Percentiles rank a stretch among this genome's conserved stretches.
phyloP scores from a whole-genome alignment of 2,113 vertebrate species.

The Rissa tridactyla region DNA sequence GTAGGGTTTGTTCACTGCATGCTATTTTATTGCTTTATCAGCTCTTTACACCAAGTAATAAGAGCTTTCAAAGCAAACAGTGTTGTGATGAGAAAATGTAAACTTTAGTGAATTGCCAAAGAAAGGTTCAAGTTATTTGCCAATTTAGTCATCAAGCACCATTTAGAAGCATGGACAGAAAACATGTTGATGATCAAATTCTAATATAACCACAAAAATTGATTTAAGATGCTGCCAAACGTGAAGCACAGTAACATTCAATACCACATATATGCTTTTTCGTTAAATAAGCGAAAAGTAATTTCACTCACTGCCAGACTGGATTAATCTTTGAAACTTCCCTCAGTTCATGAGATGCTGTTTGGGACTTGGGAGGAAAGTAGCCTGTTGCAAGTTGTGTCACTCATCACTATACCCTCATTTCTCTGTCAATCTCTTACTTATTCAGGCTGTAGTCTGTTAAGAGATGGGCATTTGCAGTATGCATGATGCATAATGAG shows the following conservation, averaged over 20 bases:
- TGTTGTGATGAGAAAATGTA: neutral
- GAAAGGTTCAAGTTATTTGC: neutral
- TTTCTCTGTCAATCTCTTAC: neutral
- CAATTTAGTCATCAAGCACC: neutral
- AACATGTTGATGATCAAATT: neutral
- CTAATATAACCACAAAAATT: neutral
- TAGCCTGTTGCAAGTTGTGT: neutral
- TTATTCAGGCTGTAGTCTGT: neutral
- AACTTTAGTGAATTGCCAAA: neutral
- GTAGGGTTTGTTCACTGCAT: neutral
- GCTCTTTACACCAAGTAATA: neutral
- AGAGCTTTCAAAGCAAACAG: neutral
- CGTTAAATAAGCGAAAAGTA: neutral
- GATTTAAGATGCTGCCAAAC: neutral
- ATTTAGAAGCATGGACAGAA: neutral
- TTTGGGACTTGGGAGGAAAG: neutral
- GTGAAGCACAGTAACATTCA: neutral
- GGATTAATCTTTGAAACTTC: neutral
- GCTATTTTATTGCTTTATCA: neutral
- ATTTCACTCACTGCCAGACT: neutral
- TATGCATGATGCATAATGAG: neutral
- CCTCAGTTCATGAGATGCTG: neutral
- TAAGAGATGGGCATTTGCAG: neutral
- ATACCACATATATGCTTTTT: neutral
- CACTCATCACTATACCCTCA: neutral